A percentile compares a stretch with the other conserved stretches of the same genome.
phyloP scores from a whole-genome alignment of 2,888 invertebrate species.

The Ophonus ardosiacus region DNA sequence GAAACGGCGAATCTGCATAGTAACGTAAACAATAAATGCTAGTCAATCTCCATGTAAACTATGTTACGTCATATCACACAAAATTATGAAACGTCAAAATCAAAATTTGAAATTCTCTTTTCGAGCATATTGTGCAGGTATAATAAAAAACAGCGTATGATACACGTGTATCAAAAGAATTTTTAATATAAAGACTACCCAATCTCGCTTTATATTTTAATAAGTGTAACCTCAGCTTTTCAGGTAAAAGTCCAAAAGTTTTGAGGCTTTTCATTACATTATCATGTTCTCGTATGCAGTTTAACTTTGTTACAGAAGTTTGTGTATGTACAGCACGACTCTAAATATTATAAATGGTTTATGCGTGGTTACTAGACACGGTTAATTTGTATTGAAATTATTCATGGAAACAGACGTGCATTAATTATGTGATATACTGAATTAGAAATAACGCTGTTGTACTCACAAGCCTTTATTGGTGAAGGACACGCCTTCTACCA shows the following conservation, averaged over 20 bases:
- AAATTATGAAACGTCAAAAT: too few relatives aligned
- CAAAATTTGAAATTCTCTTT: too few relatives aligned
- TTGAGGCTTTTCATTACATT: not conserved
- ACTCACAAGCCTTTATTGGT: not conserved
- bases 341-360: constrained; percentile 42
- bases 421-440: constrained; percentile 54
- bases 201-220: too few relatives aligned
- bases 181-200: too few relatives aligned
- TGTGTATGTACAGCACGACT: not conserved
- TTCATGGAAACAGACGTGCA: constrained; percentile 44
- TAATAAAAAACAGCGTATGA: too few relatives aligned
- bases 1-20: too few relatives aligned
- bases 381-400: constrained; percentile 52
- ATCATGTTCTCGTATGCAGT: not conserved
- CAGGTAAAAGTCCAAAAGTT: not conserved
- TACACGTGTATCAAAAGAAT: too few relatives aligned
- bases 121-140: too few relatives aligned
- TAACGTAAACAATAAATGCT: too few relatives aligned
- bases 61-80: too few relatives aligned
- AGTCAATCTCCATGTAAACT: too few relatives aligned
- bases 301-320: not conserved
- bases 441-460: not conserved
- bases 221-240: not conserved
- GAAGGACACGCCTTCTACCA: not conserved
- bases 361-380: constrained; percentile 18